Percentiles rank a stretch among this genome's conserved stretches.
Evolutionary conservation across 2,888 invertebrate genomes (phyloP).

Genomic region (Mesorhabditis belari): DNA sequence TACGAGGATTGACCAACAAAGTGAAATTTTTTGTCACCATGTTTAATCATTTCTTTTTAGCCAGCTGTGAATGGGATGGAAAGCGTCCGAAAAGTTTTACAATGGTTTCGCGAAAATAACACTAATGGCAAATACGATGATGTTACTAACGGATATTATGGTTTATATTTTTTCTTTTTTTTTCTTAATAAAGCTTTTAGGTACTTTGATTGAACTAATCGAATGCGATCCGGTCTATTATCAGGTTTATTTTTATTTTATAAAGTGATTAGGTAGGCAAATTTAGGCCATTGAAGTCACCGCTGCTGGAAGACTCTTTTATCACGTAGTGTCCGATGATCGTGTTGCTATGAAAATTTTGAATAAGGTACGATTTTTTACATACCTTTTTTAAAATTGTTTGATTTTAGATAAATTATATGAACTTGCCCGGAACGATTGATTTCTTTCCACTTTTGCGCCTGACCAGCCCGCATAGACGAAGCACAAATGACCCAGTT

Average conservation of each 20-base stretch:
- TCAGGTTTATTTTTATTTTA: too few species aligned
- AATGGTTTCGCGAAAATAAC: conserved; percentile 5
- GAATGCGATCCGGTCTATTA: conserved; percentile 92
- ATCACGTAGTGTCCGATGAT: conserved; percentile 96
- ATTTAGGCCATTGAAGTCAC: conserved; percentile 94
- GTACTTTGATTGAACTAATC: conserved; percentile 80
- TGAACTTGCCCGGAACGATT: conserved; percentile 82
- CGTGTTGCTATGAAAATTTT: conserved; percentile 85
- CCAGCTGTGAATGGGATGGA: conserved; percentile 92
- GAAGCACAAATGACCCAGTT: conserved; percentile 21
- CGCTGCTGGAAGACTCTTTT: conserved; percentile 72
- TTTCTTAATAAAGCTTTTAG: conserved; percentile 9
- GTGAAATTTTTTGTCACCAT: conserved; percentile 2
- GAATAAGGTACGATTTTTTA: too few species aligned
- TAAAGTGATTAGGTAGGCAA: too few species aligned
- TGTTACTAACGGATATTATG: conserved; percentile 46
- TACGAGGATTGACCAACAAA: conserved; percentile 4
- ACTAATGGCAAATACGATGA: conserved; percentile 29
- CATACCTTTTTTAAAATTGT: too few species aligned
- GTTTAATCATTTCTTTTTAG: conserved; percentile 56
- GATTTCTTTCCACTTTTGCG: conserved; percentile 98
- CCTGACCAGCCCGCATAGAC: conserved; percentile 63
- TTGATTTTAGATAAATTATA: too few species aligned
- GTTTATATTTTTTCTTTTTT: conserved; percentile 6
- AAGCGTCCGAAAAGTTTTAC: conserved; percentile 71